Evolutionary conservation across 2,888 invertebrate genomes (phyloP).

Genomic region (Acleris literana): DNA sequence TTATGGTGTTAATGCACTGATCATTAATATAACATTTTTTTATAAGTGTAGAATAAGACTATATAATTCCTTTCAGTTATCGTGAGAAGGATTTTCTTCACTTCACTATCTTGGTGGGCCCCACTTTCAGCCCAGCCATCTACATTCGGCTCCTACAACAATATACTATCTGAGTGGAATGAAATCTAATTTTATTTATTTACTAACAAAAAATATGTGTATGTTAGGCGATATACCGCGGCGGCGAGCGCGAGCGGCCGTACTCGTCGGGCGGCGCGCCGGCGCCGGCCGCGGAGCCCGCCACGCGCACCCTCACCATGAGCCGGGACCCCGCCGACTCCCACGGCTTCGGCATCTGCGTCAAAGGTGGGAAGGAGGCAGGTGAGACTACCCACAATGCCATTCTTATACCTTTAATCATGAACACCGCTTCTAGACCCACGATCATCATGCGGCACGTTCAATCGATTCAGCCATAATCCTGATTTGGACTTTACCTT

Average conservation of each 20-base stretch:
- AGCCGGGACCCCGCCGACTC: constrained; percentile 91
- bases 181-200: no score
- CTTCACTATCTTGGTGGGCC: no score
- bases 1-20: no score
- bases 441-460: constrained; percentile 7
- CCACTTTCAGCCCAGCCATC: no score
- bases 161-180: no score
- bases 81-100: no score
- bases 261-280: constrained; percentile 83
- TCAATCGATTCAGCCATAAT: constrained; percentile 1
- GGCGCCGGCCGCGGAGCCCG: constrained; percentile 87
- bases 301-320: constrained; percentile 94
- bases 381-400: constrained; percentile 76
- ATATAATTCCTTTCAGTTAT: no score
- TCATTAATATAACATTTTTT: no score
- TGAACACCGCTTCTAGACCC: constrained; percentile 24
- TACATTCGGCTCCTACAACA: no score
- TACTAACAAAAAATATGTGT: background rate
- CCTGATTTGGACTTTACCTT: constrained; percentile 6
- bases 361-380: constrained; percentile 95
- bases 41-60: no score
- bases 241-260: constrained; percentile 80
- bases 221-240: constrained; percentile 81
- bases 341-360: constrained; percentile 95
- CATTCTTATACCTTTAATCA: constrained; percentile 31